Evolutionary conservation across 2,888 invertebrate genomes (phyloP), one percentile per base, ranked within the genome.

Genomic region (Panzeria rudis): DNA sequence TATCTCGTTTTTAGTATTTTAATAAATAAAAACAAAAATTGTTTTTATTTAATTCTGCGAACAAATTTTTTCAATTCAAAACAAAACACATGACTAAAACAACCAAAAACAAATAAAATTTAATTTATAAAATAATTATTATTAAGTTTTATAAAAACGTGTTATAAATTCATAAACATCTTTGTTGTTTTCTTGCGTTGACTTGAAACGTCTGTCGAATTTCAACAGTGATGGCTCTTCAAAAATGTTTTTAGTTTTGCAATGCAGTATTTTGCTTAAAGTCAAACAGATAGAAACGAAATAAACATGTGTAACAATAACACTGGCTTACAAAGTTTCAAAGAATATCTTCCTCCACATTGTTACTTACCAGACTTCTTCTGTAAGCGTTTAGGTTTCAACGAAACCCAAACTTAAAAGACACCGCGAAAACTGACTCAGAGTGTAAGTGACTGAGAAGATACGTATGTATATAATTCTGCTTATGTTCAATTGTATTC

Each of bases 101-200:
- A 66, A 59, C 17, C 11, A 50, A 17, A 68, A 50, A 47, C 38
- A 35, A 59, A 77, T 25, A 23, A 61, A 64, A 20, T n/a, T 0
- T 17, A 50, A 66, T 9, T 50, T 52, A 66, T 59, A 23, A 7
- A 72, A 59, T 9, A 17, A 56, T 29, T 68, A n/a, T 64, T 56
- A 59, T 61, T 81, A 52, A 75, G 68, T 73, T 54, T 50, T 47
- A 20, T 47, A 47, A 17, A 56, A 56, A 23, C 29, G 1, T 54
- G 29, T 29, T 29, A 54, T 29, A 29, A 54, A 54, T 54, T 54
- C 59, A 77, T 83, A 72, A 77, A 47, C 66, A 77, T 72, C 44
- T 35, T 15, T 72, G 11, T 61, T 59, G 23, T 61, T 59, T 66
- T 50, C 66, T 15, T 50, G 20, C 35, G 17, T 54, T 15, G 23